phyloP scores from a whole-genome alignment of 2,113 vertebrate species.

The Octodon degus region DNA sequence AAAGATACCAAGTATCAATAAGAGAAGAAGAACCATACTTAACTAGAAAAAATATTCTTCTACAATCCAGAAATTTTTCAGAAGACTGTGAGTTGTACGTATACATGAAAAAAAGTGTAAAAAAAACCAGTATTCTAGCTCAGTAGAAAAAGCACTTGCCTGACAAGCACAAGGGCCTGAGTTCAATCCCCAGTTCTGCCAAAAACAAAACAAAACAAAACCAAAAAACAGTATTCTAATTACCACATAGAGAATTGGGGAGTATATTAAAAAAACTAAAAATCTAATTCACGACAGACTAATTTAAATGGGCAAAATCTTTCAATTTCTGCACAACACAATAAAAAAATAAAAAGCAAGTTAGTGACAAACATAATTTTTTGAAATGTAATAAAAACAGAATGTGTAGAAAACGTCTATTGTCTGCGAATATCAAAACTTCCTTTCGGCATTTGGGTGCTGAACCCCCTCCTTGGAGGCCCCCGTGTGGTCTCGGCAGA shows the following conservation, averaged over 20 bases:
- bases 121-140: no score
- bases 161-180: no score
- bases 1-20: not conserved
- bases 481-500: not conserved
- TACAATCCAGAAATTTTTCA: constrained; percentile 15
- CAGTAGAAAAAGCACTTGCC: no score
- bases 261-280: not conserved
- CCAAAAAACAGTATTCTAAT: not conserved
- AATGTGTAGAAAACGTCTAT: not conserved
- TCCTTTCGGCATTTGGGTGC: not conserved
- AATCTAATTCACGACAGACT: not conserved
- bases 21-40: not conserved
- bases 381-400: not conserved
- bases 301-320: constrained; percentile 23
- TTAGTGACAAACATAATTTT: not conserved
- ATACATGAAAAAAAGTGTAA: not conserved
- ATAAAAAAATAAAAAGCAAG: constrained; percentile 11
- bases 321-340: not conserved
- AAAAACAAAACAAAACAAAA: no score
- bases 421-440: not conserved
- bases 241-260: not conserved
- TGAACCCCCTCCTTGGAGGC: not conserved
- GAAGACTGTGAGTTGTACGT: not conserved
- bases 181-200: no score
- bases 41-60: not conserved